Conservation (phyloP, 1,140 invertebrate genomes). For the Heliconius himera region DNA sequence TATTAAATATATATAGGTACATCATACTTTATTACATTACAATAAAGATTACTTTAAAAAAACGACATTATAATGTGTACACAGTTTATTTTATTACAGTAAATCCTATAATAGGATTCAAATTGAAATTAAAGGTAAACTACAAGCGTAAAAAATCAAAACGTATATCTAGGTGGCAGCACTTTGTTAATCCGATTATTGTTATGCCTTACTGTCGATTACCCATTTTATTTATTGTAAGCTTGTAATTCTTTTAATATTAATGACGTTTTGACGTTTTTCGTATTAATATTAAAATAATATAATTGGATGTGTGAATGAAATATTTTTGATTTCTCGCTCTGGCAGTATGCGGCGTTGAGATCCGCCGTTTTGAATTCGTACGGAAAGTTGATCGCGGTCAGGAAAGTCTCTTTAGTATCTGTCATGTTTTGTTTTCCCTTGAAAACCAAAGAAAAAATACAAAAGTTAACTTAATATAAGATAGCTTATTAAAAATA, state of each 20-base stretch:
- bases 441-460: too few relatives aligned
- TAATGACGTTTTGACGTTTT: neutral
- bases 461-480: too few relatives aligned
- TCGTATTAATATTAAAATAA: neutral
- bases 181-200: neutral
- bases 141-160: neutral
- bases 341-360: too few relatives aligned
- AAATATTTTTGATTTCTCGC: neutral
- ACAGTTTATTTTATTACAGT: neutral
- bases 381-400: too few relatives aligned
- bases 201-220: neutral
- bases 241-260: neutral
- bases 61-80: too few relatives aligned
- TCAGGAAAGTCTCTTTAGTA: too few relatives aligned
- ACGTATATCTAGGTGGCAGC: neutral
- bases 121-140: neutral
- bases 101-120: constrained; percentile 6
- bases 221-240: neutral
- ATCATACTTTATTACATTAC: neutral
- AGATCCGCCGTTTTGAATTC: too few relatives aligned
- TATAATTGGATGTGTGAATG: neutral
- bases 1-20: neutral
- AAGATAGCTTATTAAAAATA: too few relatives aligned
- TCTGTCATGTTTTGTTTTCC: too few relatives aligned
- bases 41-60: neutral